Base-by-base conservation (phyloP, 2,888 invertebrate genomes). In the Campoletis raptor region DNA sequence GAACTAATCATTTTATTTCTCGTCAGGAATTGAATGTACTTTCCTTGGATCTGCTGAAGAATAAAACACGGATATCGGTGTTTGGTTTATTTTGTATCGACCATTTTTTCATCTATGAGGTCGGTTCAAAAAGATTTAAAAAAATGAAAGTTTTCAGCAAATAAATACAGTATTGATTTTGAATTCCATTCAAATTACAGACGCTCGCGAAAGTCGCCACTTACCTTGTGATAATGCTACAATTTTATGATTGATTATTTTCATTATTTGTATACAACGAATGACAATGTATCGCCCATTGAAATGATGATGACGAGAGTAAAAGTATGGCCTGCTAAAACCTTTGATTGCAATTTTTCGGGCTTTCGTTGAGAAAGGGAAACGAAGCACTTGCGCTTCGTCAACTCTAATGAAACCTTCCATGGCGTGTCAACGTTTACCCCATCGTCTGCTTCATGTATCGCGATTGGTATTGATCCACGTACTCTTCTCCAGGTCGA, bases 21-120 rank as follows among this genome's bases (percentile, higher is more conserved):
- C 21, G 48, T 42, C 5, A 40, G 40, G 9, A 40, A 40, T 40
- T 40, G 10, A 72, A 72, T 12, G 42, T 72, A 5, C 21, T 83
- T 4, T 77, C 77, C 0, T 24, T 86, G 42, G 83, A 86, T 48
- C 57, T 86, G 3, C 80, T 86, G 7, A 67, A 81, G 37, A 83
- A 83, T 80, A 70, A 45, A 40, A 15, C 72, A 21, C 42, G 57
- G 30, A 42, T 83, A 37, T 67, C 83, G 45, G 8, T 80, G 2
- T 73, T 80, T 4, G 86, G 83, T 6, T 77, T 70, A 37, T 61
- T 83, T 67, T n/a, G 73, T 12, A 30, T 83, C 18, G 67, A 86
- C 36, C 15, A 54, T 30, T 83, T 24, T 61, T 67, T 83, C 12
- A 67, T 81, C 54, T 83, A 61, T 48, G 61, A 36, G 10, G 86